Conservation (phyloP, 37 sponge, comb jelly and placozoan genomes). For the Tethya wilhelma region DNA sequence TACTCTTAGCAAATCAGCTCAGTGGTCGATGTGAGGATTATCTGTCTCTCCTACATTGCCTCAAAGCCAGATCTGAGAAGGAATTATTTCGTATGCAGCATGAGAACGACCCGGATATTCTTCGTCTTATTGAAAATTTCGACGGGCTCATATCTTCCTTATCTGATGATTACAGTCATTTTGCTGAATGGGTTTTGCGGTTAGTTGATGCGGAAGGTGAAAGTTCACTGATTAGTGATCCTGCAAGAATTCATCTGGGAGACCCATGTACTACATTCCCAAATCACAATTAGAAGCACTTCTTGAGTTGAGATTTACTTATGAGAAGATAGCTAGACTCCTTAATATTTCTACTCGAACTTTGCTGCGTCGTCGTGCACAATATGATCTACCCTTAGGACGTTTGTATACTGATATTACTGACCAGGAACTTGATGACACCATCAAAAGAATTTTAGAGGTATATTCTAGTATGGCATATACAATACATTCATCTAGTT, state of each 20-base stretch:
- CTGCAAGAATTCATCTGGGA: background rate
- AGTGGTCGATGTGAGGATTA: background rate
- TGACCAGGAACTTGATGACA: background rate
- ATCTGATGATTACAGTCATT: background rate
- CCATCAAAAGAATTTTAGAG: background rate
- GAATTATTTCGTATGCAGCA: background rate
- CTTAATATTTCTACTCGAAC: conserved; percentile 4
- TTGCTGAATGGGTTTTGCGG: background rate
- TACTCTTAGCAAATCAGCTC: background rate
- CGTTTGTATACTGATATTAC: background rate
- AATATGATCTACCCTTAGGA: background rate
- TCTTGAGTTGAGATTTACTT: background rate
- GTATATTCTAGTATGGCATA: too few relatives aligned
- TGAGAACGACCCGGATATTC: background rate
- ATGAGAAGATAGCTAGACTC: background rate
- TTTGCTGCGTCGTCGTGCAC: background rate
- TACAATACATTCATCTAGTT: too few relatives aligned
- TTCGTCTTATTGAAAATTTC: too few relatives aligned
- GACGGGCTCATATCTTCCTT: background rate
- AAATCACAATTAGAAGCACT: background rate
- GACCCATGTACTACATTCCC: background rate
- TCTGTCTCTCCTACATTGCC: background rate
- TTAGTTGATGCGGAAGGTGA: background rate
- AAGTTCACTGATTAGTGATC: background rate
- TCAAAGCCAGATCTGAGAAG: background rate